Evolutionary conservation across 2,888 invertebrate species (phyloP), one percentile per base, ranked within the genome.

Genomic region (Icerya purchasi): DNA sequence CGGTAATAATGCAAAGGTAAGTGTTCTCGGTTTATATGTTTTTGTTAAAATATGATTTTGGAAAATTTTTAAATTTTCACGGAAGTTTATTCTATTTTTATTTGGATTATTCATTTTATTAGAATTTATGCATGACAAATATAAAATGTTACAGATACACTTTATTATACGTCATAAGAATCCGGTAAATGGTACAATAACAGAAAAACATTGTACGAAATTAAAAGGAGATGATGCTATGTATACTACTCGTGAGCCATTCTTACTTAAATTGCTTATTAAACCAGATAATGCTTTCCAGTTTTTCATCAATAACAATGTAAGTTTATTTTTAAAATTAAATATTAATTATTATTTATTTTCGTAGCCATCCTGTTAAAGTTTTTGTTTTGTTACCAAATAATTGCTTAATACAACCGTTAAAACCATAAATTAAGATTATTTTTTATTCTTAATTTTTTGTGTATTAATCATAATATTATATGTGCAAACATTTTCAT

Each of bases 141-240:
- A 24, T 23, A 49, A 64, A 66, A 64, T 65, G 65, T 70, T 72
- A 51, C 68, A 80, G 77, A 69, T 83, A 10, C 84, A 84, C 67
- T 83, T 84, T 67, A 99, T 99, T 72, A 92, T 99, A 75, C 81
- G 89, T 57, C 94, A 96, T 72, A 83, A 80, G 72, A 97, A 98
- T 75, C 97, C 96, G 10, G 77, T 82, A 68, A 97, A 91, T 70
- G 91, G 89, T 54, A 78, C 82, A 22, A 75, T 87, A 65, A 85
- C 88, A 70, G 98, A 98, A 73, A 97, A 98, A 69, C 97, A 98
- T 70, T 86, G 91, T 69, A 92, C 91, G 70, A 91, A 92, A 70
- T 84, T 94, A 20, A 83, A 81, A 63, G 82, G 83, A 62, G 78
- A 81, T 50, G 62, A 63, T 22, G 22, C 59, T 10, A 21, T 64